Evolutionary conservation across 1,140 invertebrate species (phyloP), one percentile per base, ranked within the genome.

Genomic region (Nasonia giraulti): DNA sequence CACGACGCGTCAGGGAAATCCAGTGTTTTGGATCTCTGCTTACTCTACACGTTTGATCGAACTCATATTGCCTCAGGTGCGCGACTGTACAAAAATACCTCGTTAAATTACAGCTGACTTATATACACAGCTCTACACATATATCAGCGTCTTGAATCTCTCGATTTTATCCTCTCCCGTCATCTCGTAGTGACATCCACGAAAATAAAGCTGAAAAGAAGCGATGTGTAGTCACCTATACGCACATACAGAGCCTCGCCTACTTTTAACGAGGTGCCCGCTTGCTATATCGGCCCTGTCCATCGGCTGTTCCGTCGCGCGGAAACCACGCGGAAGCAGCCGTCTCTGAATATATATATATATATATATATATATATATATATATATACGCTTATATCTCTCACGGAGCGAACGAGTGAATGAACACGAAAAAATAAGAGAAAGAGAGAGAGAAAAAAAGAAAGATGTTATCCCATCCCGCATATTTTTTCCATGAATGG

Each of bases 271-370:
- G 71, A 82, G 71, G 17, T 62, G 55, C 7, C 20, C 5, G 55
- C 55, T 62, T 20, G 23, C 7, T 62, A 66, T 77, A 78, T 83
- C 74, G 50, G 50, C 20, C 82, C 40, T 77, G 75, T 83, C 74
- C 55, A 78, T 77, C 81, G 50, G 73, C n/a, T 76, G 37, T 68
- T 77, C 14, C 14, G 55, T 68, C 75, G 68, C 77, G 68, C 82
- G 62, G 82, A 79, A 79, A 84, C 79, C 73, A 79, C 44, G 76
- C 66, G 73, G 73, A 83, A 78, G 33, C 27, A 27, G 68, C 68
- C 55, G 20, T 75, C 40, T 10, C 40, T 10, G 20, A 37, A n/a
- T 20, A 23, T 20, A 11, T 33, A 74, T 31, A n/a, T 17, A 17
- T n/a, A 40, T 8, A 40, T 8, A 8, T 8, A 40, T 8, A 8